Percentiles rank a stretch among this genome's conserved stretches.
Conservation (phyloP, 2,797 vertebrate species). For the Halcyon smyrnensis region DNA sequence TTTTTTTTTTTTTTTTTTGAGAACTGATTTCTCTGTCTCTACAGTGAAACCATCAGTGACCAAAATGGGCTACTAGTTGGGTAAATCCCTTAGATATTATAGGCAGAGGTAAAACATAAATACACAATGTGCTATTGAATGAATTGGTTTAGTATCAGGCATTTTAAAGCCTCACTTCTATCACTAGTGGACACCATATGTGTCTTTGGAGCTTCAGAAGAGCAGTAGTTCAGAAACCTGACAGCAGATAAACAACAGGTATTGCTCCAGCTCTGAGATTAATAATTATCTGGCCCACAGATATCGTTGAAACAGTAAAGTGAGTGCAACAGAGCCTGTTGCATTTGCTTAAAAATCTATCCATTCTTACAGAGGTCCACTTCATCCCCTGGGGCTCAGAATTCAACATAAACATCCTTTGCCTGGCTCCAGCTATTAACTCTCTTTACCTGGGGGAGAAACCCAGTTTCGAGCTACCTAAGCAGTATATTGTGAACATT, state of each 20-base stretch:
- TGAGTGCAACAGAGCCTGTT: neutral
- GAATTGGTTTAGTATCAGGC: neutral
- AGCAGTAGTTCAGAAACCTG: neutral
- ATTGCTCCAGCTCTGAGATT: neutral
- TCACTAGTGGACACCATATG: neutral
- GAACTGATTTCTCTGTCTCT: neutral
- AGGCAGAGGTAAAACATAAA: neutral
- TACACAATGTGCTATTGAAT: neutral
- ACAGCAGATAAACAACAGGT: neutral
- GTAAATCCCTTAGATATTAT: neutral
- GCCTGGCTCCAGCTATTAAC: neutral
- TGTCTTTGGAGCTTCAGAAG: neutral
- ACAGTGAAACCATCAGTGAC: neutral
- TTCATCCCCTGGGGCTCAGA: neutral
- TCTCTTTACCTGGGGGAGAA: neutral
- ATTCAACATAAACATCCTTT: neutral
- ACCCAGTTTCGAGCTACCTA: neutral
- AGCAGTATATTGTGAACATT: neutral
- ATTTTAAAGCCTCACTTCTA: neutral
- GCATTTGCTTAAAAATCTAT: neutral
- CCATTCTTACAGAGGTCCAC: neutral
- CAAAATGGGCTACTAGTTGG: neutral
- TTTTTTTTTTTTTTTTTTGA: neutral
- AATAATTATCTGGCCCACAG: neutral
- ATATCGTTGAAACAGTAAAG: neutral